Evolutionary conservation across 2,113 vertebrate species (phyloP).

Genomic region (Pseudorasbora parva): DNA sequence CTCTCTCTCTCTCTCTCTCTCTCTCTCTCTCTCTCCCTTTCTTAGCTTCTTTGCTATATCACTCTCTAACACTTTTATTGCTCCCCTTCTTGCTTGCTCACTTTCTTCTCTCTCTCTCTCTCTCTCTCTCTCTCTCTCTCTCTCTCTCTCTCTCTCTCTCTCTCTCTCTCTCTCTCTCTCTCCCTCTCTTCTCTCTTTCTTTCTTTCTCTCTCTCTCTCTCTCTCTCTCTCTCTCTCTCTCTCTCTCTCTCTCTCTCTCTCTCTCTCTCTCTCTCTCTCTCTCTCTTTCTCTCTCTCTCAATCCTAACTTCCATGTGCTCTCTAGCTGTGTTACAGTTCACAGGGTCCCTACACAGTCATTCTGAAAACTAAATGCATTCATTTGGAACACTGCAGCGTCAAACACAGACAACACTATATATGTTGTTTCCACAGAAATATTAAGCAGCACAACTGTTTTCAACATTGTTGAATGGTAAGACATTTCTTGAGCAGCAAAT

Average conservation of each 20-base stretch:
- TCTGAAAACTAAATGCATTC: background rate
- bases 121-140: constrained; percentile 7
- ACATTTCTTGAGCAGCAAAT: background rate
- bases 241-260: too few species aligned
- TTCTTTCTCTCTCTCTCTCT: background rate
- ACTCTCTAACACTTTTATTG: constrained; percentile 37
- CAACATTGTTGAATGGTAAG: background rate
- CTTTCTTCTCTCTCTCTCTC: background rate
- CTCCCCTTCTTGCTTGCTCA: constrained; percentile 21
- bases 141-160: too few species aligned
- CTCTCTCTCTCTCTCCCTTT: background rate
- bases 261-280: background rate
- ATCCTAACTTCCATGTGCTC: background rate
- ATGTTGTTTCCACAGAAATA: too few species aligned
- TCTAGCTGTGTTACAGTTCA: background rate
- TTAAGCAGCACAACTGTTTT: background rate
- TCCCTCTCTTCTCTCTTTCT: constrained; percentile 8
- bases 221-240: background rate
- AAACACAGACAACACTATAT: too few species aligned
- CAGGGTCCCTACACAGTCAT: background rate
- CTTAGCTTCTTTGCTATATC: constrained; percentile 40
- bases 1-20: constrained; percentile 28
- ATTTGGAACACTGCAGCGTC: background rate
- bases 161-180: too few species aligned
- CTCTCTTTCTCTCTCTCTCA: too few species aligned